These are phyloP conservation scores for Perca fluviatilis DNA, from an alignment of 2,113 vertebrate genomes.

Conservation along the genomic window DNA sequence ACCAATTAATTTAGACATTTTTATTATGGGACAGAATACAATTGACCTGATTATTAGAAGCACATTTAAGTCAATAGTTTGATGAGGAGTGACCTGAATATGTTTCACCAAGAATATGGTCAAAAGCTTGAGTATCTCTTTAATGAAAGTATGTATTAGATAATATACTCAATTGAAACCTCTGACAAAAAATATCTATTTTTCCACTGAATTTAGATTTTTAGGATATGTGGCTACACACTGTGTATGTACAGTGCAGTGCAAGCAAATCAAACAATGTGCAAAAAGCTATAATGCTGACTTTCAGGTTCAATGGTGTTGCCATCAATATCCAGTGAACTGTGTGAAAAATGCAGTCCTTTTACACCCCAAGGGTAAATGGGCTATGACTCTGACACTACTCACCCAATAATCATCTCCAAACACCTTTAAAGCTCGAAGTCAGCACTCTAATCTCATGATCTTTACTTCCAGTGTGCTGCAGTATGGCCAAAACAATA, in stretches of 20 bases:
- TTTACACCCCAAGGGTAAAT: neutral
- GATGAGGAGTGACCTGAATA: neutral
- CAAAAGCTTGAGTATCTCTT: neutral
- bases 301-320: constrained; percentile 4
- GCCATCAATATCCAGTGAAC: constrained; percentile 25
- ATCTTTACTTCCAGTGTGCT: neutral
- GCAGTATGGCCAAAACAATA: neutral
- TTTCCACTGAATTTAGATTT: neutral
- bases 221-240: neutral
- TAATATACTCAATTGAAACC: neutral
- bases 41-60: neutral
- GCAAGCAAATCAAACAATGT: neutral
- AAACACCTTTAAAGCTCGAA: constrained; percentile 7
- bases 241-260: neutral
- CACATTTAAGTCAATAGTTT: neutral
- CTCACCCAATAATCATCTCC: constrained; percentile 24
- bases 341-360: neutral
- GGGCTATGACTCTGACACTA: neutral
- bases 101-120: neutral
- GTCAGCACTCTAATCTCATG: neutral
- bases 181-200: neutral
- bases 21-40: neutral
- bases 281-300: neutral
- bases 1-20: neutral
- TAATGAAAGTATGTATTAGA: neutral